A percentile compares a stretch with the other conserved stretches of the same genome.
Evolutionary conservation across 2,888 invertebrate species (phyloP).

Genomic region (Volucella inanis): DNA sequence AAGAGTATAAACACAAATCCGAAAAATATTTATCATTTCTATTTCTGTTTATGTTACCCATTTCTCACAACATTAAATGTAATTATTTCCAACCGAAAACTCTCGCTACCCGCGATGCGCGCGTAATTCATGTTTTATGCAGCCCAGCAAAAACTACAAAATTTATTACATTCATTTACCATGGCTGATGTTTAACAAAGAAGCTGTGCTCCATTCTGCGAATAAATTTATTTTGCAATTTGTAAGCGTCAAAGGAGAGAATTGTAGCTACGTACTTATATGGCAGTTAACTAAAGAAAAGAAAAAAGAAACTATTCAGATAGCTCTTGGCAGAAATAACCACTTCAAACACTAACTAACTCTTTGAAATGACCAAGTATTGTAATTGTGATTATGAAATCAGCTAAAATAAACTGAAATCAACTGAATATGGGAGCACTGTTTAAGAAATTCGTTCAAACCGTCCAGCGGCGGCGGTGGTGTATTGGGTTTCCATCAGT

Average conservation of each 20-base stretch:
- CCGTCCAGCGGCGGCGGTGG: neutral
- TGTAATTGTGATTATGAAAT: constrained; percentile 46
- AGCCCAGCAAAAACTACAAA: constrained; percentile 22
- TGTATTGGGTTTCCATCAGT: too few relatives aligned
- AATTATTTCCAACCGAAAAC: constrained; percentile 37
- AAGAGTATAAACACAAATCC: neutral
- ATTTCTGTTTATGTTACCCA: neutral
- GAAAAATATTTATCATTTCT: constrained; percentile 23
- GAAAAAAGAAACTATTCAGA: too few relatives aligned
- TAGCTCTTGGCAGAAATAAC: constrained; percentile 11
- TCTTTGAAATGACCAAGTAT: constrained; percentile 28
- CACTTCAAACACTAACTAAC: constrained; percentile 10
- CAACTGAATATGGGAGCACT: constrained; percentile 15
- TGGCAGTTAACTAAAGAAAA: too few relatives aligned
- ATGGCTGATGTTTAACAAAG: constrained; percentile 25
- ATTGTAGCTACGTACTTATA: neutral
- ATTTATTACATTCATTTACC: constrained; percentile 42
- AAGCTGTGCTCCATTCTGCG: constrained; percentile 7
- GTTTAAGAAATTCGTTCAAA: constrained; percentile 51
- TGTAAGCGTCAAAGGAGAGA: constrained; percentile 23
- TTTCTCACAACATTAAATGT: neutral
- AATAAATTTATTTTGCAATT: constrained; percentile 38
- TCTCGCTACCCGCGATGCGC: constrained; percentile 30
- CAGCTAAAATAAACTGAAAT: constrained; percentile 5
- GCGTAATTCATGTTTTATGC: constrained; percentile 16